Percentiles rank a stretch among this genome's conserved stretches.
phyloP scores from a whole-genome alignment of 92 coral and sea anemone genomes.

The Hydrozoanthus gracilis region DNA sequence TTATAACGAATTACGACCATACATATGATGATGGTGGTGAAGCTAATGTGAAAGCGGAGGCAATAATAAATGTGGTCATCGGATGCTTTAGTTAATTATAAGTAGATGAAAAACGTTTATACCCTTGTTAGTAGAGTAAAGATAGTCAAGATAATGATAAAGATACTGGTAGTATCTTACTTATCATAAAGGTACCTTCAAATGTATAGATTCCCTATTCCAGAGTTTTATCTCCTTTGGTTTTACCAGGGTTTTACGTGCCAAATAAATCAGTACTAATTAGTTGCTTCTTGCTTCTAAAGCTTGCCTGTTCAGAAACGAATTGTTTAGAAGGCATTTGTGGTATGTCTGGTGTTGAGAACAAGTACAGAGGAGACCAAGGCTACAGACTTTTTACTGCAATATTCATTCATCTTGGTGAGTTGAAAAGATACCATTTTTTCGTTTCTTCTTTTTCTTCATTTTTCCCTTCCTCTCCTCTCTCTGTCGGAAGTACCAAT shows the following conservation, averaged over 20 bases:
- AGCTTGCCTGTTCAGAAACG: slow-evolving; percentile 75
- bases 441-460: not conserved
- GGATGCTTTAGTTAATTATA: not conserved
- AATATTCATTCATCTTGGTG: slow-evolving; percentile 84
- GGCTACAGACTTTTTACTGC: slow-evolving; percentile 81
- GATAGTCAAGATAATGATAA: not conserved
- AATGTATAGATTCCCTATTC: too few relatives aligned
- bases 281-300: not conserved
- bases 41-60: not conserved
- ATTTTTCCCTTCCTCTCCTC: not conserved
- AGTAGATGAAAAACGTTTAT: not conserved
- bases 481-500: too few relatives aligned
- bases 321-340: slow-evolving; percentile 77
- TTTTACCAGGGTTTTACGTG: too few relatives aligned
- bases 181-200: too few relatives aligned
- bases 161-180: too few relatives aligned
- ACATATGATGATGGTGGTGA: not conserved
- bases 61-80: not conserved
- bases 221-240: too few relatives aligned
- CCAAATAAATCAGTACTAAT: too few relatives aligned
- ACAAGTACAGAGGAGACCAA: slow-evolving; percentile 66
- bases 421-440: not conserved
- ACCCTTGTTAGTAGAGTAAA: not conserved
- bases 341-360: slow-evolving; percentile 69
- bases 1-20: not conserved